Conservation (phyloP, 1,140 invertebrate genomes). For the Dolichoris vasculosae region DNA sequence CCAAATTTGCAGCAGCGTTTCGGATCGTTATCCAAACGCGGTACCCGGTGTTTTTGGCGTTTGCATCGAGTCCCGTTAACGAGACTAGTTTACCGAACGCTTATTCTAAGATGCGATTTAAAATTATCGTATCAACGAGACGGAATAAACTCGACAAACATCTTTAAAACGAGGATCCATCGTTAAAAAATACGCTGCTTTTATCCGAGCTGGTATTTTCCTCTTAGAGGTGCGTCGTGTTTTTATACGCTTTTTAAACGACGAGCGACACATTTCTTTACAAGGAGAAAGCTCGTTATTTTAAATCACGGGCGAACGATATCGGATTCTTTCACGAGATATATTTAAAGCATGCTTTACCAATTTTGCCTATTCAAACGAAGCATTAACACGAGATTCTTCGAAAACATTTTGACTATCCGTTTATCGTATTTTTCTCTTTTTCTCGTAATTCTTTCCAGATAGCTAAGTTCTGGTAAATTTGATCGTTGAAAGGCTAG, state of each 20-base stretch:
- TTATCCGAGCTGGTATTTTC: neutral
- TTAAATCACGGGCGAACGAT: neutral
- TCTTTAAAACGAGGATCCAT: no score
- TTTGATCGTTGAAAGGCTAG: neutral
- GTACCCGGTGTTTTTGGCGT: no score
- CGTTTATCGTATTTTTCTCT: neutral
- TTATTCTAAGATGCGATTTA: neutral
- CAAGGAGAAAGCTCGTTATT: neutral
- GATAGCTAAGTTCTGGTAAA: neutral
- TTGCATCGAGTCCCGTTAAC: neutral
- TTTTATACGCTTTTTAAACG: neutral
- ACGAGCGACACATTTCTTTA: neutral
- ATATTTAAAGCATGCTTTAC: neutral
- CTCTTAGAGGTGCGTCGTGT: neutral
- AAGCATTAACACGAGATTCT: neutral
- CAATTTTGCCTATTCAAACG: neutral
- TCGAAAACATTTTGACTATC: conserved; percentile 20
- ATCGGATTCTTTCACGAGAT: neutral
- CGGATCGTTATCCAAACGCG: neutral
- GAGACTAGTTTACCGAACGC: neutral
- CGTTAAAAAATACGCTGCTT: no score
- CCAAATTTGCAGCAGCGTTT: neutral
- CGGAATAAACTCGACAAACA: no score
- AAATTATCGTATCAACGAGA: no score
- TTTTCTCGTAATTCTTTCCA: neutral